Base-by-base conservation (phyloP, 2,113 vertebrate genomes). In the Ceyx margarethae region DNA sequence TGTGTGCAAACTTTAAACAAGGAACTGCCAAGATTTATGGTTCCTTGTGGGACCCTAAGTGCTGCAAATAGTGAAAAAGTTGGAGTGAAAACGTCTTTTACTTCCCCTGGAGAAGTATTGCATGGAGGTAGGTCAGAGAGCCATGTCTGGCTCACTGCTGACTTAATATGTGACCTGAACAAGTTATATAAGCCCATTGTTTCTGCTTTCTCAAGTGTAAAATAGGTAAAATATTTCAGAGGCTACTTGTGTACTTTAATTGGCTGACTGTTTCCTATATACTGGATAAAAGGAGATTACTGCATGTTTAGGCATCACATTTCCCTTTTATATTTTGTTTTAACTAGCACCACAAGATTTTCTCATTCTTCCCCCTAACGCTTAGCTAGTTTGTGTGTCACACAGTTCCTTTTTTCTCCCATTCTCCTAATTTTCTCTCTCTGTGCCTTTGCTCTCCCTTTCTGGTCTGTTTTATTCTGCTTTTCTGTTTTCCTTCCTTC, bases 171-270 rank as follows among this genome's bases (percentile, higher is more conserved):
- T 85, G 86, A 85, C 79, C 64, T 60, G 71, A 19, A 83, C n/a
- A 61, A 93, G 60, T 84, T 93, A 84, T 17, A 91, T 85, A 76
- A 95, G 69, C 42, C 51, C 64, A 91, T 82, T 96, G 94, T 95
- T 85, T 89, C 88, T 95, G 93, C 84, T 87, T 96, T 72, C 71
- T 94, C 88, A 83, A 71, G 93, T 79, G 81, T 91, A 85, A 95
- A 97, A 83, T 33, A 89, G 68, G 57, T 80, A 90, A 86, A 95
- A 79, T 89, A 91, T 79, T 91, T 82, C 71, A 73, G 33, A 57
- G 54, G 33, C 31, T 89, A 71, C 51, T 82, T 85, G 42, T 57
- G 60, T 69, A 80, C 65, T 50, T 85, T 89, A 94, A 84, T 89
- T 93, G 81, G 54, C 60, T 77, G 65, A 51, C 67, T 26, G 19